Percentiles rank a stretch among this genome's conserved stretches.
phyloP scores from a whole-genome alignment of 2,113 vertebrate species.

The Rhipidura dahli region DNA sequence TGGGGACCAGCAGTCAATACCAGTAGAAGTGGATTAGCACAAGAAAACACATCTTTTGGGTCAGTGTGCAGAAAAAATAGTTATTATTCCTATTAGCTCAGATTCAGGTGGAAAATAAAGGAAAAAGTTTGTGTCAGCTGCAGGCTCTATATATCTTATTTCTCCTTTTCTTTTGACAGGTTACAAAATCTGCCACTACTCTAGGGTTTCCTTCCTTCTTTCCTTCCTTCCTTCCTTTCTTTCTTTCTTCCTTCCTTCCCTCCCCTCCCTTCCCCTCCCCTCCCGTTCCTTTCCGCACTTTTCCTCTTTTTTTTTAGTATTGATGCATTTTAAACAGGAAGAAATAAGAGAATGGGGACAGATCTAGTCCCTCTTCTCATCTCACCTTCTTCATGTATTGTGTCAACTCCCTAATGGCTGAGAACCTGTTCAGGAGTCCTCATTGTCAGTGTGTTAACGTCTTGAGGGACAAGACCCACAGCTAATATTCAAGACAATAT shows the following conservation, averaged over 20 bases:
- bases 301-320: background rate
- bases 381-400: background rate
- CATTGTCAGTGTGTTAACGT: background rate
- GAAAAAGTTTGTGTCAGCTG: background rate
- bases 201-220: background rate
- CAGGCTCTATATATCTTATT: background rate
- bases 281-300: too few species aligned
- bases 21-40: background rate
- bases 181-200: background rate
- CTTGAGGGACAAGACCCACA: background rate
- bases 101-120: background rate
- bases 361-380: slow-evolving; percentile 19
- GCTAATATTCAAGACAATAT: background rate
- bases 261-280: too few species aligned
- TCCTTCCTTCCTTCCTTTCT: background rate
- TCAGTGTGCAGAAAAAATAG: background rate
- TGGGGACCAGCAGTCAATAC: slow-evolving; percentile 11
- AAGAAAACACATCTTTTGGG: background rate
- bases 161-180: background rate
- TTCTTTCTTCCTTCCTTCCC: background rate
- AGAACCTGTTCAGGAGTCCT: background rate
- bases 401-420: background rate
- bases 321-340: background rate
- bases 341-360: background rate
- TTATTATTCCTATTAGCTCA: slow-evolving; percentile 19